These are phyloP conservation scores for Vanessa cardui DNA, from an alignment of 2,888 invertebrate species.

Conservation along the genomic window DNA sequence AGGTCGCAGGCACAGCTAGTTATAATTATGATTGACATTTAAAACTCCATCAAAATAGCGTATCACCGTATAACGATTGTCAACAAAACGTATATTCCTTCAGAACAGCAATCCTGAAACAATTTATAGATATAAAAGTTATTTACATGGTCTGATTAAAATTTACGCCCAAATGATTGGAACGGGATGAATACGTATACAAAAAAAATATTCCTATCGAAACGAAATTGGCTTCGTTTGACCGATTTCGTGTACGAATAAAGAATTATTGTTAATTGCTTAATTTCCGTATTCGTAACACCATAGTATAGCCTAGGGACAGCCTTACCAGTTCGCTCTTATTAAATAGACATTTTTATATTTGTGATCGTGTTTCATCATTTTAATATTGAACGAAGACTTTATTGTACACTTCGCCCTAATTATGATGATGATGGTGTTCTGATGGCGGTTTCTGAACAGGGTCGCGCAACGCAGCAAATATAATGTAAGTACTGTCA, in stretches of 20 bases:
- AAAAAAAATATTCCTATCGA: background rate
- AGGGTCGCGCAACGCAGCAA: too few species aligned
- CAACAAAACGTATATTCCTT: too few species aligned
- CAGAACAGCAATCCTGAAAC: background rate
- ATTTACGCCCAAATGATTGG: background rate
- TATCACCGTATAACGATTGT: too few species aligned
- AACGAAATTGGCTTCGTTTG: constrained; percentile 12
- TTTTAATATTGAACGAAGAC: too few species aligned
- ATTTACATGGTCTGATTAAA: constrained; percentile 7
- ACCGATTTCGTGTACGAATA: constrained; percentile 2
- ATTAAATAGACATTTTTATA: background rate
- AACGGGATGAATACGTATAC: background rate
- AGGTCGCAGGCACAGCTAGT: too few species aligned
- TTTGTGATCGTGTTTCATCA: too few species aligned
- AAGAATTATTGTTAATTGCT: constrained; percentile 22
- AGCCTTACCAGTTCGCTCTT: background rate
- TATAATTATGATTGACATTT: too few species aligned
- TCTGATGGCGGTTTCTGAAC: too few species aligned
- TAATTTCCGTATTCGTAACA: constrained; percentile 12
- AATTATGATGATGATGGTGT: too few species aligned
- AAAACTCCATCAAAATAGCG: too few species aligned
- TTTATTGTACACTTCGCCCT: too few species aligned
- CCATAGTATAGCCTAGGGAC: background rate
- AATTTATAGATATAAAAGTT: background rate
- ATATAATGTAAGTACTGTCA: too few species aligned